These are phyloP conservation scores for Patella vulgata DNA, from an alignment of 1,140 invertebrate species.

Conservation along the genomic window DNA sequence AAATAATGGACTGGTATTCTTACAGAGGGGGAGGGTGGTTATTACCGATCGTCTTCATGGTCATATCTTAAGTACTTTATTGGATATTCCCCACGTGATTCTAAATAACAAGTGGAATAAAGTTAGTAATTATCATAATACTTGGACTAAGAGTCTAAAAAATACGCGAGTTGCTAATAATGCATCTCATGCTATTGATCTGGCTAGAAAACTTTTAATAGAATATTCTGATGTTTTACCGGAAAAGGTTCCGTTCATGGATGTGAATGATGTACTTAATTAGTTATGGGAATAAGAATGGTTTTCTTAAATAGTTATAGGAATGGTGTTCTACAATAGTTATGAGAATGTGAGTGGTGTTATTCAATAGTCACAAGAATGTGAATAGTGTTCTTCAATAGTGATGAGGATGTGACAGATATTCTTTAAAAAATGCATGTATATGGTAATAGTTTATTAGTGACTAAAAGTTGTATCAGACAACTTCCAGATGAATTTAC, in stretches of 20 bases:
- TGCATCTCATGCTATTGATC: conserved; percentile 1
- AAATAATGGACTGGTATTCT: conserved; percentile 16
- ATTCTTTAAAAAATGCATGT: no score
- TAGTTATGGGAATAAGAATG: no score
- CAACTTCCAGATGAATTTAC: no score
- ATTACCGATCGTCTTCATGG: conserved; percentile 39
- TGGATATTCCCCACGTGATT: conserved; percentile 36
- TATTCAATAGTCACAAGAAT: no score
- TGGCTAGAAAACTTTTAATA: conserved; percentile 14
- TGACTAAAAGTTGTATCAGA: no score
- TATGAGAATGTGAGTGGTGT: no score
- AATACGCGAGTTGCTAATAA: conserved; percentile 8
- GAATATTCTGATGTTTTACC: conserved; percentile 15
- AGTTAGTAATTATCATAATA: conserved; percentile 24
- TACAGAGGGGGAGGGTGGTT: conserved; percentile 24
- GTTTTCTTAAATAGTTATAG: no score
- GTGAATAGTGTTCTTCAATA: no score
- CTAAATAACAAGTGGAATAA: conserved; percentile 31
- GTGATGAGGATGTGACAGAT: no score
- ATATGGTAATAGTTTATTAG: no score
- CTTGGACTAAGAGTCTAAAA: conserved; percentile 23
- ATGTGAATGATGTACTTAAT: no score
- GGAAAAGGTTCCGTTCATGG: conserved; percentile 2
- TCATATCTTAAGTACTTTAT: conserved; percentile 28
- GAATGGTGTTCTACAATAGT: no score